phyloP scores from a whole-genome alignment of 1,140 invertebrate genomes.

The Drosophila nigromelanica region DNA sequence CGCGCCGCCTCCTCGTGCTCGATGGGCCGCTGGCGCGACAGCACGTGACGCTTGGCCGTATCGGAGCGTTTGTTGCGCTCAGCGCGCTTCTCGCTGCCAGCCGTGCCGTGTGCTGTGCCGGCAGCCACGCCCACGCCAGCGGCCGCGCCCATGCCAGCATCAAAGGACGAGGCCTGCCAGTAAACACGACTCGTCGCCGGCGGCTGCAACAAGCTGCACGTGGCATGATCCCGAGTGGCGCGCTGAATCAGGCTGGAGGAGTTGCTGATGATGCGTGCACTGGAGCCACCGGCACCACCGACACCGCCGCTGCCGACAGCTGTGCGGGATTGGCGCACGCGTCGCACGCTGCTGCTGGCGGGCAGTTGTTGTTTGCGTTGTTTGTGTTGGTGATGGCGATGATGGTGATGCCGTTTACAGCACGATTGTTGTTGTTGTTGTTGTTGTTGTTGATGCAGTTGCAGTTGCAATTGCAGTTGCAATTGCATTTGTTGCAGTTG shows the following conservation, averaged over 20 bases:
- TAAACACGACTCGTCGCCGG: constrained; percentile 69
- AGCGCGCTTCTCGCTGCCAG: constrained; percentile 66
- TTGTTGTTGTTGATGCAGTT: constrained; percentile 45
- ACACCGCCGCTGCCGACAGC: constrained; percentile 30
- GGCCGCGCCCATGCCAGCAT: constrained; percentile 86
- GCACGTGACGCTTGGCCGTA: constrained; percentile 89
- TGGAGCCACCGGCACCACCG: constrained; percentile 37
- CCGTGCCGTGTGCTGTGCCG: constrained; percentile 17
- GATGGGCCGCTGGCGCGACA: constrained; percentile 90
- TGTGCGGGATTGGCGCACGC: constrained; percentile 53
- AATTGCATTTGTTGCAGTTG: constrained; percentile 48
- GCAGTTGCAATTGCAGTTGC: constrained; percentile 8
- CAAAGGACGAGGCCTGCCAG: constrained; percentile 83
- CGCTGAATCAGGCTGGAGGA: constrained; percentile 76
- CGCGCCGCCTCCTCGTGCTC: constrained; percentile 86
- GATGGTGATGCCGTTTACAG: constrained; percentile 67
- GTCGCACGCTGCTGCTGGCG: constrained; percentile 62
- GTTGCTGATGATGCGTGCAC: constrained; percentile 72
- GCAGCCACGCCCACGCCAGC: constrained; percentile 72
- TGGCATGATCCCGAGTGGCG: constrained; percentile 60
- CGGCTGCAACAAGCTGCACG: constrained; percentile 70
- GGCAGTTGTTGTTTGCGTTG: constrained; percentile 38
- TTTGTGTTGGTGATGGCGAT: constrained; percentile 57
- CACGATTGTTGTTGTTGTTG: constrained; percentile 52
- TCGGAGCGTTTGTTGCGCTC: constrained; percentile 85